Evolutionary conservation across 2,797 vertebrate genomes (phyloP).

Genomic region (Oryzias dopingdopingensis): DNA sequence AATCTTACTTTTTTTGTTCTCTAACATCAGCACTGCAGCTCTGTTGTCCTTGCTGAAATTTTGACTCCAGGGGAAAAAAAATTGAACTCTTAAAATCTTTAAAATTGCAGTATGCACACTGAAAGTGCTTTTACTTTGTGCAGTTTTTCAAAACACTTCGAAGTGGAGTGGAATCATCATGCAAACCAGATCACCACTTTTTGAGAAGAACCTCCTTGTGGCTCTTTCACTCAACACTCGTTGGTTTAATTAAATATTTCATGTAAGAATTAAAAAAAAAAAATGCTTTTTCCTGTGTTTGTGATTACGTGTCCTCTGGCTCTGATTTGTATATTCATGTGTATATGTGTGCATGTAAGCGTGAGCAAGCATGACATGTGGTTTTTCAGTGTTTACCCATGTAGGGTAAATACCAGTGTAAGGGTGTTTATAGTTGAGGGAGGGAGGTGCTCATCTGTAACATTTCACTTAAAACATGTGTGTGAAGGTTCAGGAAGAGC

Average conservation of each 20-base stretch:
- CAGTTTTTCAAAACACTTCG: slow-evolving; percentile 13
- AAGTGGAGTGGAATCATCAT: slow-evolving; percentile 24
- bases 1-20: slow-evolving; percentile 18
- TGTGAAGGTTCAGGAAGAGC: slow-evolving; percentile 50
- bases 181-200: slow-evolving; percentile 18
- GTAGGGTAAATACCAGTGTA: slow-evolving; percentile 61
- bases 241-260: slow-evolving; percentile 46
- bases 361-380: slow-evolving; percentile 42
- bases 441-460: slow-evolving; percentile 68
- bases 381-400: slow-evolving; percentile 49
- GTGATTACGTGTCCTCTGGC: slow-evolving; percentile 20
- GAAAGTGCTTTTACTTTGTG: slow-evolving; percentile 15
- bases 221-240: slow-evolving; percentile 28
- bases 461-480: slow-evolving; percentile 74
- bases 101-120: slow-evolving; percentile 11
- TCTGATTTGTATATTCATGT: slow-evolving; percentile 24
- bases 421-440: slow-evolving; percentile 61
- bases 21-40: slow-evolving; percentile 6
- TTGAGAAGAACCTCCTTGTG: slow-evolving; percentile 23
- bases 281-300: slow-evolving; percentile 45
- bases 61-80: slow-evolving; percentile 12
- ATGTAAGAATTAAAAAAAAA: slow-evolving; percentile 47
- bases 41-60: slow-evolving; percentile 14
- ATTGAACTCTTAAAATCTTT: slow-evolving; percentile 23
- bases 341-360: slow-evolving; percentile 17